Evolutionary conservation across 2,888 invertebrate genomes (phyloP).

Genomic region (Trisateles emortualis): DNA sequence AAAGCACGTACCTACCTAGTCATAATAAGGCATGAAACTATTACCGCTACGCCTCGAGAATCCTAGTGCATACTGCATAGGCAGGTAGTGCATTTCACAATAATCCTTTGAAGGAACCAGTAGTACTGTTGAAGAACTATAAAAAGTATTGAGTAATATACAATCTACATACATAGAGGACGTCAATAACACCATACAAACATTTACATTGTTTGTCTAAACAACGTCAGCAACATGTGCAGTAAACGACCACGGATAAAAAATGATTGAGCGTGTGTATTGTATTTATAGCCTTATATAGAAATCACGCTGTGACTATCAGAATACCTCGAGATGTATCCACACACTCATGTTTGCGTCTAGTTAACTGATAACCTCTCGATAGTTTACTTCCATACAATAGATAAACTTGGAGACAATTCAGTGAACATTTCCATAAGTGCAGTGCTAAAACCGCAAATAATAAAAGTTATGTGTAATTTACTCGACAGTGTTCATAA

Average conservation of each 20-base stretch:
- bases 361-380: constrained; percentile 69
- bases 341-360: constrained; percentile 54
- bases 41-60: constrained; percentile 46
- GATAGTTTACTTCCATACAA: constrained; percentile 53
- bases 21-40: constrained; percentile 42
- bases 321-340: constrained; percentile 53
- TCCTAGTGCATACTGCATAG: constrained; percentile 20
- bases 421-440: constrained; percentile 47
- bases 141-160: not conserved
- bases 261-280: constrained; percentile 58
- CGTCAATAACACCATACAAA: not conserved
- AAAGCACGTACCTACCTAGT: constrained; percentile 53
- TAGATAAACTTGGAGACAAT: constrained; percentile 39
- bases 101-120: constrained; percentile 51
- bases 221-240: constrained; percentile 15
- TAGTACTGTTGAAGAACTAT: not conserved
- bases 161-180: not conserved
- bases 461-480: constrained; percentile 58
- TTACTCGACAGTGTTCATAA: constrained; percentile 35
- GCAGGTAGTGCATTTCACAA: constrained; percentile 30
- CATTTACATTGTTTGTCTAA: not conserved
- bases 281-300: constrained; percentile 63
- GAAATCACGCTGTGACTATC: constrained; percentile 65
- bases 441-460: constrained; percentile 49
- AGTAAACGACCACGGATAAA: constrained; percentile 39